Conservation (phyloP, 2,888 invertebrate genomes). For the Ormyrus pomaceus region DNA sequence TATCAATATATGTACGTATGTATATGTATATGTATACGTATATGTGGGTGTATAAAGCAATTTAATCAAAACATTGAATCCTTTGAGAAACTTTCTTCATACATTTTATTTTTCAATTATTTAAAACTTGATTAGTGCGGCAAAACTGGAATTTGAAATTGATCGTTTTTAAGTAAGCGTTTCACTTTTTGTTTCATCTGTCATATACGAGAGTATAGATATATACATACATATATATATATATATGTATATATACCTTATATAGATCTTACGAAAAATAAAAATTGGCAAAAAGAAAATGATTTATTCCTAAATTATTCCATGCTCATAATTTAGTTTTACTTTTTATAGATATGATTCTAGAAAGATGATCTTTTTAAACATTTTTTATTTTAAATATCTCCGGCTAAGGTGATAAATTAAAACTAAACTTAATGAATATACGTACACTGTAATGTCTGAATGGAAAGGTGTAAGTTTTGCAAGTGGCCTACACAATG, state of each 20-base stretch:
- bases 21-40: background rate
- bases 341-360: background rate
- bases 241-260: background rate
- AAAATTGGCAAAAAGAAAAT: slow-evolving; percentile 32
- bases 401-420: slow-evolving; percentile 24
- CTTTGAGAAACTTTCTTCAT: background rate
- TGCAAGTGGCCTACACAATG: slow-evolving; percentile 56
- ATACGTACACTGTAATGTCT: slow-evolving; percentile 42
- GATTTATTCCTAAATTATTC: slow-evolving; percentile 14
- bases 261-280: slow-evolving; percentile 31
- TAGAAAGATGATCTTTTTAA: background rate
- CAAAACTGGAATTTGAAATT: background rate
- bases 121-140: background rate
- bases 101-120: background rate
- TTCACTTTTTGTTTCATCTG: slow-evolving; percentile 1
- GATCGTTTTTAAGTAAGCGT: background rate
- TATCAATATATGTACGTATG: slow-evolving; percentile 23
- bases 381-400: slow-evolving; percentile 3
- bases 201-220: no score
- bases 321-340: background rate
- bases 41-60: no score
- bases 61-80: no score
- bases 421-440: no score
- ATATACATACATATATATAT: background rate
- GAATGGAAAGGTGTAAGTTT: slow-evolving; percentile 57